A percentile compares a stretch with the other conserved stretches of the same genome.
These are phyloP conservation scores for Pachyuromys duprasi DNA, from an alignment of 2,797 vertebrate species.

Conservation along the genomic window DNA sequence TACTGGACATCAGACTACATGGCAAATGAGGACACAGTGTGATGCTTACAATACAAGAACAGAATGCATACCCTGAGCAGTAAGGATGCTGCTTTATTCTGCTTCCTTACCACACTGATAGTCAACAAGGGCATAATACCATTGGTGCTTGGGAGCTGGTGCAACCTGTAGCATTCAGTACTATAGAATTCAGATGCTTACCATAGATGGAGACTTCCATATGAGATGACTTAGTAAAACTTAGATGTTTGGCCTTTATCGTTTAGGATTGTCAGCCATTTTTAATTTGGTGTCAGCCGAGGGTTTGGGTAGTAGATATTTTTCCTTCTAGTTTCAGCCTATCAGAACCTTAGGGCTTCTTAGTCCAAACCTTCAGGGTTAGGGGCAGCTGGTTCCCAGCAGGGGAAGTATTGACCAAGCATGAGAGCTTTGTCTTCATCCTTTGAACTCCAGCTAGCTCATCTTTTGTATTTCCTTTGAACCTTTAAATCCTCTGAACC, in stretches of 20 bases:
- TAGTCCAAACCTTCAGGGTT: neutral
- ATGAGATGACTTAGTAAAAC: neutral
- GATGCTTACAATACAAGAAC: neutral
- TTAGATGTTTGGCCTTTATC: neutral
- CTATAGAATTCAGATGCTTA: neutral
- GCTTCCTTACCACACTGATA: neutral
- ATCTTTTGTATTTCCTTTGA: slow-evolving; percentile 4
- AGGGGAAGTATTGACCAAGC: neutral
- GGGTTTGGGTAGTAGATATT: neutral
- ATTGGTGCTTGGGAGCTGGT: too few relatives aligned
- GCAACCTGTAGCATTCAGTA: neutral
- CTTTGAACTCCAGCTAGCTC: neutral
- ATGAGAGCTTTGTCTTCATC: neutral
- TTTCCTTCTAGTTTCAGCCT: neutral
- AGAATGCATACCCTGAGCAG: neutral
- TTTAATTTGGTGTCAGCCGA: neutral
- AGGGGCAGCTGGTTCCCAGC: neutral
- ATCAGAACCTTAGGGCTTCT: neutral
- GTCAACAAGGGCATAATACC: neutral
- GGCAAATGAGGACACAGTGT: neutral
- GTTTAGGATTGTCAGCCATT: neutral
- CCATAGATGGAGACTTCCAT: neutral
- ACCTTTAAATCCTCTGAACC: neutral
- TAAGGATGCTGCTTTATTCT: neutral
- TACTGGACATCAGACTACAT: neutral